phyloP scores from a whole-genome alignment of 2,888 invertebrate genomes.

The Andrena minutula region DNA sequence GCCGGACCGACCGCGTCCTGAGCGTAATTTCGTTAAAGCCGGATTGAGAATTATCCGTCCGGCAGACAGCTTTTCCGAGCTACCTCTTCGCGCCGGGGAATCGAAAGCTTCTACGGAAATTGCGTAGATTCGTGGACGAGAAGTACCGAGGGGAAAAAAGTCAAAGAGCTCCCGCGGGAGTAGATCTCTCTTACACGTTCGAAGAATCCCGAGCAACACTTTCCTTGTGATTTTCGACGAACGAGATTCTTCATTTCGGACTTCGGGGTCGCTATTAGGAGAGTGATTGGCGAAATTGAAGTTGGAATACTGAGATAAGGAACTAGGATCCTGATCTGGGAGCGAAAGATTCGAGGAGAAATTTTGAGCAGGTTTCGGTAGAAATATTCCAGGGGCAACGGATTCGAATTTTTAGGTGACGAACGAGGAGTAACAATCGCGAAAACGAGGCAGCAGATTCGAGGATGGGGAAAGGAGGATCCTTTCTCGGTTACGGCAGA shows the following conservation, averaged over 20 bases:
- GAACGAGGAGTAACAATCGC: background rate
- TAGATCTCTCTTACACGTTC: background rate
- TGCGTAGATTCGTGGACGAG: conserved; percentile 8
- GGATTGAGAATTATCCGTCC: conserved; percentile 7
- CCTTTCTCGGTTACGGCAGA: conserved; percentile 24
- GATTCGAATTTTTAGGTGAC: background rate
- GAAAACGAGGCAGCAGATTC: background rate
- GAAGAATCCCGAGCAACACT: background rate
- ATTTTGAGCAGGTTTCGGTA: too few relatives aligned
- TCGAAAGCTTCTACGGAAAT: conserved; percentile 28
- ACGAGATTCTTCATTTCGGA: background rate
- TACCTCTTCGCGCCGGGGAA: background rate
- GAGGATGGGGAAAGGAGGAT: conserved; percentile 3
- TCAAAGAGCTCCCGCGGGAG: background rate
- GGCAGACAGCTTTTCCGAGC: background rate
- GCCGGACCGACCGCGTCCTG: background rate
- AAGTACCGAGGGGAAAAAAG: background rate
- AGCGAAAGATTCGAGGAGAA: background rate
- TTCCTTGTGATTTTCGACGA: background rate
- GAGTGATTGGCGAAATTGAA: conserved; percentile 1
- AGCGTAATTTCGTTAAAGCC: conserved; percentile 23
- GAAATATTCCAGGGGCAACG: too few relatives aligned
- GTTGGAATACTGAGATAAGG: background rate
- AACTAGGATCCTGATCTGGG: background rate
- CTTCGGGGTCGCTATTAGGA: background rate